Base-by-base conservation (phyloP, 1,140 invertebrate genomes). In the Drosophila bifasciata region DNA sequence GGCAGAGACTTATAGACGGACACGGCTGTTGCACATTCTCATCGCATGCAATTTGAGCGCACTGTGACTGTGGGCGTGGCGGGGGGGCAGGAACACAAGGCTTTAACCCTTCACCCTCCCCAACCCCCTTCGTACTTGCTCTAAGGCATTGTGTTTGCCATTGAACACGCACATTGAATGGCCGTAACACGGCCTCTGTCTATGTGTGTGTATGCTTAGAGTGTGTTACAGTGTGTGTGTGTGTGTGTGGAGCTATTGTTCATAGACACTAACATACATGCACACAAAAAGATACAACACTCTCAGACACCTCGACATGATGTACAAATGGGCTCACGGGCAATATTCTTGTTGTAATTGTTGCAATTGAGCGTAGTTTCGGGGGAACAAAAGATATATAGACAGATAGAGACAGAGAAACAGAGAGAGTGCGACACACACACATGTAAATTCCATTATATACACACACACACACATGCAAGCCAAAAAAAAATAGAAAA, bases 11-110 rank as follows among this genome's bases (percentile, higher is more conserved):
- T 56, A 69, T 45, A 46, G 63, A 39, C 46, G 50, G 67, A 45
- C 50, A 71, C 80, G 83, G 68, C 83, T 85, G 81, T 85, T 85
- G 81, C 81, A 85, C 81, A 86, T 86, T 86, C 79, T 59, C 67
- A 67, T 75, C 63, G 75, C 81, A 81, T 80, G 68, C 76, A 77
- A 85, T 84, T 84, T 79, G 51, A 62, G 61, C 56, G 58, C n/a
- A n/a, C n/a, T 64, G 60, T 39, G 45, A 56, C 58, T 61, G 62
- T 15, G 15, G 62, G 17, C 60, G 60, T 39, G 45, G 51, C 58
- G 57, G 62, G 17, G 15, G 62, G 17, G 15, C 66, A 58, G 69
- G 67, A 56, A 64, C 69, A 36, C 32, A 74, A 62, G 62, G 51
- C 36, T 52, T 36, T 39, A 21, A 25, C 44, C 21, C 56, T 7